Evolutionary conservation across 2,797 vertebrate genomes (phyloP).

Genomic region (Gambusia yucatana): DNA sequence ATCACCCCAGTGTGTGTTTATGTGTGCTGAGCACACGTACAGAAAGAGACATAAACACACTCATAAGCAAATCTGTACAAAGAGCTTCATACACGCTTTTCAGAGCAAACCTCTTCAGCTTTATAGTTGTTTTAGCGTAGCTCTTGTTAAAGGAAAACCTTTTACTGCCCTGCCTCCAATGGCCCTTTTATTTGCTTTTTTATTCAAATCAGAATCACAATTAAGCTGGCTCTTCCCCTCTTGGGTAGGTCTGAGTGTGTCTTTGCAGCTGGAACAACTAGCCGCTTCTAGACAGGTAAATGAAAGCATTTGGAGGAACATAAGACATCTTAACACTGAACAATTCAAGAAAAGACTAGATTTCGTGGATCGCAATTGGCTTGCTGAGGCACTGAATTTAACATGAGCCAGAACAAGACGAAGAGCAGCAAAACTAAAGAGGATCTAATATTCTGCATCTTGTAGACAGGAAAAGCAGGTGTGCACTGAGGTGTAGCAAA

Average conservation of each 20-base stretch:
- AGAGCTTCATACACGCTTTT: slow-evolving; percentile 79
- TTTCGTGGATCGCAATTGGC: slow-evolving; percentile 20
- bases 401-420: slow-evolving; percentile 38
- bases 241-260: slow-evolving; percentile 56
- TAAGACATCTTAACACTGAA: not conserved
- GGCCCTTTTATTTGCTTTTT: slow-evolving; percentile 77
- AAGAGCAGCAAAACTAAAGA: slow-evolving; percentile 46
- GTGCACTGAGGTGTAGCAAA: slow-evolving; percentile 53
- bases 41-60: slow-evolving; percentile 48
- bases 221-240: slow-evolving; percentile 66
- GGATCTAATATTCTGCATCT: slow-evolving; percentile 63
- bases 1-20: slow-evolving; percentile 69
- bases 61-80: slow-evolving; percentile 72
- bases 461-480: slow-evolving; percentile 52
- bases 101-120: slow-evolving; percentile 67
- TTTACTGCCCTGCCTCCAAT: slow-evolving; percentile 78
- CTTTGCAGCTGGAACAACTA: slow-evolving; percentile 65
- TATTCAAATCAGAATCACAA: slow-evolving; percentile 85
- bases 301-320: not conserved
- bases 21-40: slow-evolving; percentile 45
- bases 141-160: slow-evolving; percentile 81
- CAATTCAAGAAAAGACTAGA: slow-evolving; percentile 6
- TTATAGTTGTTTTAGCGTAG: slow-evolving; percentile 77
- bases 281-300: slow-evolving; percentile 11
- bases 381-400: slow-evolving; percentile 35